Base-by-base conservation (phyloP, 2,113 vertebrate genomes). In the Budorcas taxicolor region DNA sequence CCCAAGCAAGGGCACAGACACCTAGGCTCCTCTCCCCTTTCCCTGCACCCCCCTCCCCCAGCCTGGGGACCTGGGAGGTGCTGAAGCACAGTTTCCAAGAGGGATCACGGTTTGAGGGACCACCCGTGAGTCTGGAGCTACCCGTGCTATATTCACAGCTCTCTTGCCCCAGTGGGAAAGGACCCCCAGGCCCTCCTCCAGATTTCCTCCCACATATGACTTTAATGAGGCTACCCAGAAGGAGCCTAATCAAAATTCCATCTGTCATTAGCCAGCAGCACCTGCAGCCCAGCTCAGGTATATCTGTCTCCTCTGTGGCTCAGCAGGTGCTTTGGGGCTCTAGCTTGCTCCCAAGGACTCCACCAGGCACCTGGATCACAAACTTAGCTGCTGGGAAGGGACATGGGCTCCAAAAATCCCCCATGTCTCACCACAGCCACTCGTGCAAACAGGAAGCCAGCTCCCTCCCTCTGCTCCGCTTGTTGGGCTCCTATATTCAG, bases 221-320 rank as follows among this genome's bases (percentile, higher is more conserved):
- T 87, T 98, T 98, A 97, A 97, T 57, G 58, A 11, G 88, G 40
- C 95, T 97, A 52, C 81, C 83, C 95, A 87, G 93, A 98, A 93
- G 87, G 62, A 90, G 45, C 50, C 88, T 87, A 55, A 74, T 91
- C 92, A 27, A 11, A 45, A 87, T 50, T 67, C 89, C 87, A 80
- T 78, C 93, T 85, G 83, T 94, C 58, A n/a, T 23, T 67, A 60
- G n/a, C 81, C 87, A 36, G 71, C 3, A 6, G 76, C 80, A 87
- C 53, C 78, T 92, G 60, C 88, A 94, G 45, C 55, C 78, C 60
- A 17, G 23, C 47, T 31, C 71, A 29, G 47, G 36, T 14, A 40
- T 53, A 64, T 67, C 90, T 78, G 81, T 89, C 85, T 87, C 95
- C 27, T 91, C 64, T 11, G n/a, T 50, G 53, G 17, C n/a, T 71